phyloP scores from a whole-genome alignment of 2,113 vertebrate genomes.

The Megaceryle maxima region DNA sequence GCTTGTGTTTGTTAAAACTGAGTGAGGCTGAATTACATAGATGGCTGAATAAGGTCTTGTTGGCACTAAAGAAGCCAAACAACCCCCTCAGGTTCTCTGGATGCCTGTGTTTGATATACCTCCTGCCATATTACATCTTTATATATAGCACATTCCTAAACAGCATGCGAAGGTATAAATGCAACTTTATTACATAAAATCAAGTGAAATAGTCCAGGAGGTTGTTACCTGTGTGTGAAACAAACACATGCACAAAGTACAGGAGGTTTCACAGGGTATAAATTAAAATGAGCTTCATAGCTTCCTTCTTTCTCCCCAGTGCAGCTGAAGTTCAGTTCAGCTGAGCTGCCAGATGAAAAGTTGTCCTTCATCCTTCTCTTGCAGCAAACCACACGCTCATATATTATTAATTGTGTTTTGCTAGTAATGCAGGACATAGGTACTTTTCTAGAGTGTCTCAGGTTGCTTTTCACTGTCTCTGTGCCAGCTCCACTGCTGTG shows the following conservation, averaged over 20 bases:
- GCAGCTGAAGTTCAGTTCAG: neutral
- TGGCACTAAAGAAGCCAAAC: neutral
- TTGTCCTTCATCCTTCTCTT: constrained; percentile 19
- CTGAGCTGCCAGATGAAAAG: constrained; percentile 24
- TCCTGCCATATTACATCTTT: neutral
- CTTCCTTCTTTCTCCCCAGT: neutral
- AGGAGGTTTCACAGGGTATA: neutral
- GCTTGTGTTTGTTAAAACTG: neutral
- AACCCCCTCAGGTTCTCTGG: neutral
- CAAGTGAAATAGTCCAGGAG: constrained; percentile 20
- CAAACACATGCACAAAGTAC: neutral
- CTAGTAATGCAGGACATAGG: neutral
- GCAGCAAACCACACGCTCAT: neutral
- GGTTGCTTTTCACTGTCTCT: neutral
- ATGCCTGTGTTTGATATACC: neutral
- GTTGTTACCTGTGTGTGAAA: constrained; percentile 11
- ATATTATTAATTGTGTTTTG: constrained; percentile 23
- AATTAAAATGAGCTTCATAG: neutral
- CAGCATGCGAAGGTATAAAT: neutral
- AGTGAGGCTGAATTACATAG: neutral
- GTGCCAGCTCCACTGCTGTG: neutral
- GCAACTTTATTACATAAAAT: constrained; percentile 17
- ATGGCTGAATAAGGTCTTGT: neutral
- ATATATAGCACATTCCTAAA: neutral
- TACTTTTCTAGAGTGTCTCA: neutral